Conservation (phyloP, 2,113 vertebrate species). For the Actinemys pallida region DNA sequence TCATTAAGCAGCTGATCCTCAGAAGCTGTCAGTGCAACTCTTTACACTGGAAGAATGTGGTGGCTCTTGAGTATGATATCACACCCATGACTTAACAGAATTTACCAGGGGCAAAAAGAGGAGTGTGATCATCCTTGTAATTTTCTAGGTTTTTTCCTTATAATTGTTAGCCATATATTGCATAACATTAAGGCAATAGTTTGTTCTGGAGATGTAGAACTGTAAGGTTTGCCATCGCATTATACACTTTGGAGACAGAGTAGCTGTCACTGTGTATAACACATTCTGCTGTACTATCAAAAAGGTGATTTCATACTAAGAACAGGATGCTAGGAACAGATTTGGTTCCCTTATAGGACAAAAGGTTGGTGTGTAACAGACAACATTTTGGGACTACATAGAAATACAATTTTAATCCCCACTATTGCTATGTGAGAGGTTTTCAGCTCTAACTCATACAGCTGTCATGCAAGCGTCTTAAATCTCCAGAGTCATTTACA, state of each 20-base stretch:
- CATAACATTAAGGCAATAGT: background rate
- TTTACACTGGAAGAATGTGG: background rate
- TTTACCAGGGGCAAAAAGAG: background rate
- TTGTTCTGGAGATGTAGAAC: background rate
- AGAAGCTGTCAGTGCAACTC: background rate
- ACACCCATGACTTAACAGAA: background rate
- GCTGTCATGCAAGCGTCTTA: conserved; percentile 14
- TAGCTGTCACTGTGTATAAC: background rate
- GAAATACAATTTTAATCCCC: conserved; percentile 60
- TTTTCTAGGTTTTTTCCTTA: background rate
- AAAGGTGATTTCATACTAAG: background rate
- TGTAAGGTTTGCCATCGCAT: background rate
- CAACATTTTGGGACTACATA: conserved; percentile 36
- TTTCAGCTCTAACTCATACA: conserved; percentile 34
- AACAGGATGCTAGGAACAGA: background rate
- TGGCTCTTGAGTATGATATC: background rate
- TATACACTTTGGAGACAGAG: background rate
- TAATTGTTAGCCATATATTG: background rate
- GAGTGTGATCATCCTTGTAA: background rate
- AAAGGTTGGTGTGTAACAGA: conserved; percentile 37
- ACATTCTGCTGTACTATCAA: background rate
- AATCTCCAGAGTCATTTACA: background rate
- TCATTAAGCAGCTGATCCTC: background rate
- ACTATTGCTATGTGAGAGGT: conserved; percentile 41
- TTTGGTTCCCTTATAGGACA: conserved; percentile 23